Evolutionary conservation across 1,140 invertebrate genomes (phyloP), one percentile per base, ranked within the genome.

Genomic region (Manduca sexta): DNA sequence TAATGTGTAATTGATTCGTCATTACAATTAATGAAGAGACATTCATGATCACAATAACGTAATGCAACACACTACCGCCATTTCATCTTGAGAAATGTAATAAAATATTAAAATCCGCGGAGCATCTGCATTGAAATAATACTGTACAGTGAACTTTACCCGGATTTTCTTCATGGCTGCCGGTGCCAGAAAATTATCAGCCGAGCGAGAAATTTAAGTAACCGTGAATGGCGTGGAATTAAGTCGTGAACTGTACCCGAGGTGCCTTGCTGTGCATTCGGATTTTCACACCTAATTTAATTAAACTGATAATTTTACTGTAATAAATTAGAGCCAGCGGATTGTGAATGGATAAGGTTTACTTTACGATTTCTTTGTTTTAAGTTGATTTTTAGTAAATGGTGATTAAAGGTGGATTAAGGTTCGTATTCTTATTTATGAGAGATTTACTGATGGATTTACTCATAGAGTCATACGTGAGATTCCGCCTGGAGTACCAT

Each of bases 171-270:
- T 56, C 64, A 70, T 61, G 63, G 59, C 49, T 61, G 52, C 68
- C 53, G 42, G 54, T 55, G 64, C 72, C 62, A 74, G 74, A 71
- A 77, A 73, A 78, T 80, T 77, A 77, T 76, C 73, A 77, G 56
- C 61, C 52, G 51, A 65, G 61, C 66, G 64, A 67, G 64, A 67
- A 75, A 75, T 76, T 77, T 69, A 78, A 77, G 72, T 73, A 69
- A 46, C 70, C 76, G 70, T 76, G 73, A 80, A 74, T 61, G 60
- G 70, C 68, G 73, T 76, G 69, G 76, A 75, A 76, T 77, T 80
- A 78, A 73, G 55, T 67, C 21, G 21, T 8, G 21, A 26, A 26
- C 21, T 26, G 4, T 8, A 8, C 4, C 21, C 8, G 8, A 68
- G 72, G 67, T 66, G 65, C 50, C 47, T 12, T 18, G 14, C 30